Percentiles rank a stretch among this genome's conserved stretches.
Evolutionary conservation across 2,797 vertebrate species (phyloP).

Genomic region (Hypotaenidia okinawae): DNA sequence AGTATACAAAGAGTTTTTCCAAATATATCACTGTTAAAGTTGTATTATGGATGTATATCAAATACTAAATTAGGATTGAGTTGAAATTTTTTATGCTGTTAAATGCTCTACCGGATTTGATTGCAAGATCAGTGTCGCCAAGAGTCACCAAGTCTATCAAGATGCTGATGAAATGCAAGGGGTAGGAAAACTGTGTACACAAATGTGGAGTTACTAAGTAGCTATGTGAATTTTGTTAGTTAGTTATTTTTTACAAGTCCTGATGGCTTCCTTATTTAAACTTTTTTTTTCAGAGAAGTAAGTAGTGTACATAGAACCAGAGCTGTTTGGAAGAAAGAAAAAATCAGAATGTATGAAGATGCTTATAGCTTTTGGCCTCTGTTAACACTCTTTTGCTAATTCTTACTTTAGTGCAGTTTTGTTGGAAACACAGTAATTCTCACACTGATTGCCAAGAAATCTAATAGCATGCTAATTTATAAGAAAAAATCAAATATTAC

Average conservation of each 20-base stretch:
- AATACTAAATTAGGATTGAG: not conserved
- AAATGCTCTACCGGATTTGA: not conserved
- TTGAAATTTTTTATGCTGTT: not conserved
- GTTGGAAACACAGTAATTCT: not conserved
- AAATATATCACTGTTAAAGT: not conserved
- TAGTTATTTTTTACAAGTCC: not conserved
- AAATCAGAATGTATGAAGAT: not conserved
- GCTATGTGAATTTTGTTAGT: not conserved
- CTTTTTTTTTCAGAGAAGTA: not conserved
- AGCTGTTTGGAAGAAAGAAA: not conserved
- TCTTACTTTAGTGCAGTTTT: not conserved
- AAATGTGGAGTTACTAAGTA: not conserved
- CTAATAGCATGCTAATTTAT: not conserved
- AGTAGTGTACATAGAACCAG: not conserved
- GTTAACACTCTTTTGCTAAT: not conserved
- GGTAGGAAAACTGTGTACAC: not conserved
- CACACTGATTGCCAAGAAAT: not conserved
- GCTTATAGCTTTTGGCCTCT: not conserved
- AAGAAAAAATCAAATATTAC: not conserved
- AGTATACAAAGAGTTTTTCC: not conserved
- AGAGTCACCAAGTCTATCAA: not conserved
- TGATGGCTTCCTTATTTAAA: not conserved
- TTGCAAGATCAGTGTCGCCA: not conserved
- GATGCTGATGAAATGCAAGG: not conserved
- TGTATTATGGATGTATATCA: not conserved